Base-by-base conservation (phyloP, 1,140 invertebrate genomes). In the Hyles vespertilio region DNA sequence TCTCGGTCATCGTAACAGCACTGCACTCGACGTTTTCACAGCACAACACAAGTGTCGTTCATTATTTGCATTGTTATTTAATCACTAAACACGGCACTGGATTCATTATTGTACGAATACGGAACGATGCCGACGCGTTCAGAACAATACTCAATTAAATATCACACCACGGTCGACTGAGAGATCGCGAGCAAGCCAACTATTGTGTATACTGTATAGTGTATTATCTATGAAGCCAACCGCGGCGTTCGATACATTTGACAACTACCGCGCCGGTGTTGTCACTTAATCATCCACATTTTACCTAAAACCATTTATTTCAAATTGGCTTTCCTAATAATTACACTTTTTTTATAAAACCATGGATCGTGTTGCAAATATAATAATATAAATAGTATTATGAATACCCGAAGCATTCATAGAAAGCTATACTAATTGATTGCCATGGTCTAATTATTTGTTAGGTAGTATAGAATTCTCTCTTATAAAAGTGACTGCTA, bases 1-100 rank as follows among this genome's bases (percentile, higher is more conserved):
- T 89, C 77, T 89, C 88, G 77, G 87, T 89, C 87, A 89, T 89
- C 80, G 76, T 79, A 79, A 80, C 72, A 75, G 70, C 74, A 81
- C 76, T 48, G 44, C 73, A 71, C 72, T 76, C 78, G 73, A 77
- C 72, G 70, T 64, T 81, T 79, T 88, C 81, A 88, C 84, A 78
- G 68, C 77, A 85, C 84, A 74, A 67, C 77, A 86, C 81, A 66
- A 72, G 52, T 61, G 72, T 74, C 67, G 58, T 68, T 65, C 69
- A 63, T 59, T 65, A 74, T 61, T 77, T 62, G 73, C 83, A 86
- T 84, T 74, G 67, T 86, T 84, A 84, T 81, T 84, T 84, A 70
- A 79, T 75, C 73, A 85, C 81, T 84, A 79, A 83, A 78, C 72
- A 82, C 77, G 75, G 65, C 75, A 81, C 77, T 76, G 67, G 63